phyloP scores from a whole-genome alignment of 2,888 invertebrate genomes.

The Cynaeus angustus region DNA sequence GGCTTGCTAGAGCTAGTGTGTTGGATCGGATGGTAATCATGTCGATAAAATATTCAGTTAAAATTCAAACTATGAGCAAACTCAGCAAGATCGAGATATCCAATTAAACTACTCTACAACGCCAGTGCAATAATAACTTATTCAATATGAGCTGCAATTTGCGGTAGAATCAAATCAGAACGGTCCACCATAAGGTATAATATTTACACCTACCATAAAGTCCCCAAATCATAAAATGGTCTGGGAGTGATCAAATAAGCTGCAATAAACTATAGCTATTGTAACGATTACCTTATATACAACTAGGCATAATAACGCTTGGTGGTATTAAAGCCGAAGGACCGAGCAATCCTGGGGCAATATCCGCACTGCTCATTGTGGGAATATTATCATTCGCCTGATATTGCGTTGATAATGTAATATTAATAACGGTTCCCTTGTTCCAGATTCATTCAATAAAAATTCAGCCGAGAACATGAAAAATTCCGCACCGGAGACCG shows the following conservation, averaged over 20 bases:
- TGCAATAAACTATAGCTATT: slow-evolving; percentile 3
- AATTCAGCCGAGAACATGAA: slow-evolving; percentile 14
- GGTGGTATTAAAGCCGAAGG: slow-evolving; percentile 27
- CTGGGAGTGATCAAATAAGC: slow-evolving; percentile 20
- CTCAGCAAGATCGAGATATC: not conserved
- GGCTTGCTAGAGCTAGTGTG: not conserved
- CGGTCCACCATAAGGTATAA: slow-evolving; percentile 6
- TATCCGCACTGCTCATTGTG: slow-evolving; percentile 37
- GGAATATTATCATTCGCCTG: slow-evolving; percentile 27
- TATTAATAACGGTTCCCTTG: slow-evolving; percentile 32
- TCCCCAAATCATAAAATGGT: slow-evolving; percentile 18
- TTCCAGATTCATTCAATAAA: slow-evolving; percentile 23
- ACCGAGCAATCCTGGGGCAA: slow-evolving; percentile 30
- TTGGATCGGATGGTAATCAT: not conserved
- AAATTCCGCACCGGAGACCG: slow-evolving; percentile 24
- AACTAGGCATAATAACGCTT: slow-evolving; percentile 20
- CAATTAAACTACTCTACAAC: slow-evolving; percentile 9
- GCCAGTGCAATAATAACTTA: not conserved
- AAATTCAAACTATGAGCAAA: not conserved
- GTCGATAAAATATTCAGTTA: not conserved
- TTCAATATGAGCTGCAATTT: slow-evolving; percentile 17
- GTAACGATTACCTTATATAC: slow-evolving; percentile 10
- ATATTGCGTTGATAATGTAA: slow-evolving; percentile 24
- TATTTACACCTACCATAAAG: slow-evolving; percentile 20
- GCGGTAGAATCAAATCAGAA: slow-evolving; percentile 14